phyloP scores from a whole-genome alignment of 2,113 vertebrate species.

The Leptosomus discolor region DNA sequence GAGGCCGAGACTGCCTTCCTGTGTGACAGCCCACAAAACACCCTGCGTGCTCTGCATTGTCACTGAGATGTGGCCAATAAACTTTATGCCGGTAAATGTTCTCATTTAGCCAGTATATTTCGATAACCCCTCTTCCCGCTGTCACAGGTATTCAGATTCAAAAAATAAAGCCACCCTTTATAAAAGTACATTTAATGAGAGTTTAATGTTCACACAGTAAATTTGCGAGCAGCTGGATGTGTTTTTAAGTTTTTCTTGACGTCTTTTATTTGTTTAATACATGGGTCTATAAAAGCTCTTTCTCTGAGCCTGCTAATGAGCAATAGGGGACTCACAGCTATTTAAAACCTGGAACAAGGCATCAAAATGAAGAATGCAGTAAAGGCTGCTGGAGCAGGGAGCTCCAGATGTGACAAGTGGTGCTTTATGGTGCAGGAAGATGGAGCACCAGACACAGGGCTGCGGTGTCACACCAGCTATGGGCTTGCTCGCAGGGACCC shows the following conservation, averaged over 20 bases:
- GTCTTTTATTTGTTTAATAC: slow-evolving; percentile 57
- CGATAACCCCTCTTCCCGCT: background rate
- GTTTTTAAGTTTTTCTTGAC: slow-evolving; percentile 43
- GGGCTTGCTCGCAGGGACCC: background rate
- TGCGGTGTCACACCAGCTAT: background rate
- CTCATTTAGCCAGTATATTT: slow-evolving; percentile 34
- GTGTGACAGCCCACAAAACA: background rate
- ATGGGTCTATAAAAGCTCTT: slow-evolving; percentile 30
- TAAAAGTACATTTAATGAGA: slow-evolving; percentile 33
- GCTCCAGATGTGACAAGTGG: background rate
- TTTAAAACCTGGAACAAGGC: slow-evolving; percentile 39
- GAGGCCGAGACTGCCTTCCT: background rate
- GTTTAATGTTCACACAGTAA: slow-evolving; percentile 20
- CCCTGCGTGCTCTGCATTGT: background rate
- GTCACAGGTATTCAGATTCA: slow-evolving; percentile 32
- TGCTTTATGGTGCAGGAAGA: slow-evolving; percentile 3
- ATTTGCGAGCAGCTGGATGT: slow-evolving; percentile 51
- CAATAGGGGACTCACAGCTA: background rate
- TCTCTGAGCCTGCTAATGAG: slow-evolving; percentile 41
- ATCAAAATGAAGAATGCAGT: slow-evolving; percentile 16
- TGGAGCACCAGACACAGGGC: background rate
- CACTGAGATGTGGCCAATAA: slow-evolving; percentile 21
- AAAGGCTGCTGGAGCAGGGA: slow-evolving; percentile 16
- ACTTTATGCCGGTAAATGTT: background rate
- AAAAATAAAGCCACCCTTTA: slow-evolving; percentile 39